A percentile compares a stretch with the other conserved stretches of the same genome.
phyloP scores from a whole-genome alignment of 1,140 invertebrate genomes.

The Drosophila gunungcola region DNA sequence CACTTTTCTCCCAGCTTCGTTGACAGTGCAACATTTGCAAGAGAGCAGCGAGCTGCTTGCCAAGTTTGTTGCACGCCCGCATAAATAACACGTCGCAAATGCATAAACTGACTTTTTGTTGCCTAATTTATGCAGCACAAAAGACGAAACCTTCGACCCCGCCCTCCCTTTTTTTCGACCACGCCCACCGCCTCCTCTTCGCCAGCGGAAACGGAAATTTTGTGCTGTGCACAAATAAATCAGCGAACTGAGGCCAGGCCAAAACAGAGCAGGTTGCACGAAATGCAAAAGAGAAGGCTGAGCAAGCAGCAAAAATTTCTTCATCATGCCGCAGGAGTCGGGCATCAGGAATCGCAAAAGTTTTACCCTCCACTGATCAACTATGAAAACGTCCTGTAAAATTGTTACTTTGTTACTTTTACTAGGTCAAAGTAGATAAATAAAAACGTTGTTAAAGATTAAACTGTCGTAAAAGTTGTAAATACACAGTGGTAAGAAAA shows the following conservation, averaged over 20 bases:
- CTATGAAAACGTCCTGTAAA: constrained; percentile 43
- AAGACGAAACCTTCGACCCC: constrained; percentile 53
- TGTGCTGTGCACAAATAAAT: constrained; percentile 81
- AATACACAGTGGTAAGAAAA: neutral
- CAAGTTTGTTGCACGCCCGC: constrained; percentile 78
- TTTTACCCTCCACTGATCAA: constrained; percentile 31
- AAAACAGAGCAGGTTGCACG: constrained; percentile 59
- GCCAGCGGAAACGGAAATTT: constrained; percentile 76
- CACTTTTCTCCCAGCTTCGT: constrained; percentile 17
- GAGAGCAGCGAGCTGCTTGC: constrained; percentile 30
- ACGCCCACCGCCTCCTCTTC: neutral
- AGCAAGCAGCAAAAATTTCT: constrained; percentile 59
- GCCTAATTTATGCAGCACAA: constrained; percentile 78
- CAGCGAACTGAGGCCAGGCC: constrained; percentile 50
- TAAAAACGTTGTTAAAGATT: neutral
- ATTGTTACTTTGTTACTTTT: constrained; percentile 10
- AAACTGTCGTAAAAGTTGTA: constrained; percentile 8
- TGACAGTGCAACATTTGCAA: constrained; percentile 64
- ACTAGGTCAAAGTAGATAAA: neutral
- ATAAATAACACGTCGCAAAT: constrained; percentile 81
- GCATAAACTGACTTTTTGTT: constrained; percentile 79
- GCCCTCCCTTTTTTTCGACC: constrained; percentile 3
- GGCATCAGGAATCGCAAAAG: constrained; percentile 35
- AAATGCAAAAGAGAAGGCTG: constrained; percentile 65
- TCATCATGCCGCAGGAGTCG: constrained; percentile 39